These are phyloP conservation scores for Leptinotarsa rubiginosa DNA, from an alignment of 2,888 invertebrate species.

Conservation along the genomic window DNA sequence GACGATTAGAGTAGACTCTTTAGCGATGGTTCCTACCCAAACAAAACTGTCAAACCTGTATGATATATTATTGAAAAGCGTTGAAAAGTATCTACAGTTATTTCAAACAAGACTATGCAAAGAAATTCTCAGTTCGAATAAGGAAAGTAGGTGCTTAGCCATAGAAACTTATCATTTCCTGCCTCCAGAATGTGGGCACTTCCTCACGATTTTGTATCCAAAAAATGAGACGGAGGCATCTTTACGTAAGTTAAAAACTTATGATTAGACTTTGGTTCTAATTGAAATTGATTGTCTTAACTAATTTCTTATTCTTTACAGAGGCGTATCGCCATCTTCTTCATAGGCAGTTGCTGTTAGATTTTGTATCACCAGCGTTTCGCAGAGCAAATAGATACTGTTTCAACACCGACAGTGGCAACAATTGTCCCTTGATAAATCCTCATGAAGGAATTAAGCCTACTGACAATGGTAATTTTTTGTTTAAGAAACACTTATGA, in stretches of 20 bases:
- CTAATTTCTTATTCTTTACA: slow-evolving; percentile 55
- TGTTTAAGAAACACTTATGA: background rate
- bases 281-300: too few species aligned
- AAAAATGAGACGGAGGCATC: slow-evolving; percentile 75
- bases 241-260: slow-evolving; percentile 70
- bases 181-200: slow-evolving; percentile 78
- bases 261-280: slow-evolving; percentile 11
- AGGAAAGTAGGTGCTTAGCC: slow-evolving; percentile 13
- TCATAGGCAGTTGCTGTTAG: slow-evolving; percentile 79
- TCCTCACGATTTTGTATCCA: slow-evolving; percentile 80
- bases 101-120: slow-evolving; percentile 66
- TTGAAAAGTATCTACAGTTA: slow-evolving; percentile 76
- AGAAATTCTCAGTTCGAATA: background rate
- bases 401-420: slow-evolving; percentile 67
- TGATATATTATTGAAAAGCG: slow-evolving; percentile 64
- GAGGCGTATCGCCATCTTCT: slow-evolving; percentile 75
- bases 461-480: slow-evolving; percentile 58
- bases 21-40: slow-evolving; percentile 10
- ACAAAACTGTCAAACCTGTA: slow-evolving; percentile 5
- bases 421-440: slow-evolving; percentile 72
- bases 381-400: slow-evolving; percentile 77
- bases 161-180: slow-evolving; percentile 82
- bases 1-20: background rate
- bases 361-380: slow-evolving; percentile 79
- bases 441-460: slow-evolving; percentile 74